Evolutionary conservation across 1,140 invertebrate genomes (phyloP).

Genomic region (Onthophagus taurus): DNA sequence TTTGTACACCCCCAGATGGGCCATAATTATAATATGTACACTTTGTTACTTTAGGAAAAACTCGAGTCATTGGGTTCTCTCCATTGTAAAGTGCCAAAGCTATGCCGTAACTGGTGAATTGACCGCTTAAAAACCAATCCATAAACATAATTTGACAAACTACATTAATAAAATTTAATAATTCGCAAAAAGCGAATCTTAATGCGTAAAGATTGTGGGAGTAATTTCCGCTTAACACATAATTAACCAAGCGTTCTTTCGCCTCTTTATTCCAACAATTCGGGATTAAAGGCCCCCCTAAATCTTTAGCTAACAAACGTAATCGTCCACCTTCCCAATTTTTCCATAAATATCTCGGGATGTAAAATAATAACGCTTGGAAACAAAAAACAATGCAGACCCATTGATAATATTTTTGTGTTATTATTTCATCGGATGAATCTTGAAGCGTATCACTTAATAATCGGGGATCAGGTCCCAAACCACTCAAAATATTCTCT

Average conservation of each 20-base stretch:
- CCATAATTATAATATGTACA: conserved; percentile 60
- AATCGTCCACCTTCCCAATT: conserved; percentile 60
- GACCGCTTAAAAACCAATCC: conserved; percentile 63
- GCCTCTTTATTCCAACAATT: conserved; percentile 45
- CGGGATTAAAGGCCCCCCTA: conserved; percentile 42
- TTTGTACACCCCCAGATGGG: conserved; percentile 48
- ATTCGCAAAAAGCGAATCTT: conserved; percentile 60
- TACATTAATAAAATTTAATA: conserved; percentile 60
- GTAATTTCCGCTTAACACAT: conserved; percentile 44
- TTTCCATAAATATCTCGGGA: conserved; percentile 69
- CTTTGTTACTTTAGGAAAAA: conserved; percentile 72
- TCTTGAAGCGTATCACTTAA: too few species aligned
- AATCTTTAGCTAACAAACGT: conserved; percentile 41
- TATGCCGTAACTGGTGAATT: conserved; percentile 62
- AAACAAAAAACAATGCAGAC: conserved; percentile 72
- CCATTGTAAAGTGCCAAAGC: conserved; percentile 42
- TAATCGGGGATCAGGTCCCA: conserved; percentile 8
- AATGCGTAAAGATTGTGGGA: conserved; percentile 58
- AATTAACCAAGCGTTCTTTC: conserved; percentile 44
- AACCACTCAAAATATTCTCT: conserved; percentile 14
- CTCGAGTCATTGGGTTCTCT: conserved; percentile 45
- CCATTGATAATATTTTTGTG: conserved; percentile 84
- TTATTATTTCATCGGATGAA: conserved; percentile 44
- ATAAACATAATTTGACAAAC: conserved; percentile 54
- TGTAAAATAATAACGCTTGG: conserved; percentile 66